Conservation (phyloP, 2,797 vertebrate species). For the Chaetophractus vellerosus region DNA sequence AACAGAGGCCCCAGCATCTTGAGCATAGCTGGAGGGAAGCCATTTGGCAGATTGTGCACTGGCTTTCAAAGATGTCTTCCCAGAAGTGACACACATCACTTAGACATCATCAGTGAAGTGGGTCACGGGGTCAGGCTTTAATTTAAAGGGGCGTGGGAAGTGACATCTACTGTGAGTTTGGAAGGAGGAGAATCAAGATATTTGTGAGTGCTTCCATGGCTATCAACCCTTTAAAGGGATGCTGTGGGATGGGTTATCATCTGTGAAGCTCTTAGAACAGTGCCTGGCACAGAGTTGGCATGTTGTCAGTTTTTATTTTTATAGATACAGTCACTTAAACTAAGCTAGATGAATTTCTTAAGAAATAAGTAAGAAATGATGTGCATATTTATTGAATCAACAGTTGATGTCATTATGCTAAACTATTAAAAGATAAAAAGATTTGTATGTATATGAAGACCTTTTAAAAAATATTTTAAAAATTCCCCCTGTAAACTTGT, state of each 20-base stretch:
- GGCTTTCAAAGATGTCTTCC: constrained; percentile 29
- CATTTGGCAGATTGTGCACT: neutral
- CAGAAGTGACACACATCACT: neutral
- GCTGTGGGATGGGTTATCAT: neutral
- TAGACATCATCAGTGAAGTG: neutral
- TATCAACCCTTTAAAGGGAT: neutral
- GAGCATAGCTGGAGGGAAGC: neutral
- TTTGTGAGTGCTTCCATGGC: neutral
- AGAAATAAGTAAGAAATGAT: neutral
- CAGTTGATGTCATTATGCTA: neutral
- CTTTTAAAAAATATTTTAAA: constrained; percentile 24
- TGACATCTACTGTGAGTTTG: neutral
- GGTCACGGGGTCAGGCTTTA: neutral
- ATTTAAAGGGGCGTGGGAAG: neutral
- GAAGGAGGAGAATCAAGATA: neutral
- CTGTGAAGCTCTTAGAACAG: neutral
- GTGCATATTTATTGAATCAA: constrained; percentile 9
- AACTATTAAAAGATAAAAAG: neutral
- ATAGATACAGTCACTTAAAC: neutral
- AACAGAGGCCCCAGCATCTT: neutral
- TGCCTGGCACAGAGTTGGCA: neutral
- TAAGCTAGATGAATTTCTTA: neutral
- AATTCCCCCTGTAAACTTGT: neutral
- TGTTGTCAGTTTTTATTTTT: constrained; percentile 10
- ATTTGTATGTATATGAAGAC: neutral